Evolutionary conservation across 2,888 invertebrate genomes (phyloP).

Genomic region (Phyto melanocephala): DNA sequence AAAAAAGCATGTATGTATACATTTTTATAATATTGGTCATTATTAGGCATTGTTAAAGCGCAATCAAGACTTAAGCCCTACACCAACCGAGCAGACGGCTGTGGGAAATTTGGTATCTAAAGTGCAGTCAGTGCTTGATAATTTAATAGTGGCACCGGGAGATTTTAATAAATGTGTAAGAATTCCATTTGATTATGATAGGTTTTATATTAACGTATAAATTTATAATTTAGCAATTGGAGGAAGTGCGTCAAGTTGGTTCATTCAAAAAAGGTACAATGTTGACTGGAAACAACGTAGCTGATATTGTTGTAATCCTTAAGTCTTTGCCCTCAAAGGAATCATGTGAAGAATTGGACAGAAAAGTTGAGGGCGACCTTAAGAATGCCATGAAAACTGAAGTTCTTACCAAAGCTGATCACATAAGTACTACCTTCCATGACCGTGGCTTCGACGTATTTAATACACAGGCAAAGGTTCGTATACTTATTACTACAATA

Average conservation of each 20-base stretch:
- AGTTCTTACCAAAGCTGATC: conserved; percentile 82
- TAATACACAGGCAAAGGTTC: conserved; percentile 90
- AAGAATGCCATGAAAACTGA: conserved; percentile 85
- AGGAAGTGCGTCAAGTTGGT: conserved; percentile 97
- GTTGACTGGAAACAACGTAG: conserved; percentile 96
- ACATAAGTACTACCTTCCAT: conserved; percentile 79
- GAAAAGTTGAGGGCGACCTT: conserved; percentile 92
- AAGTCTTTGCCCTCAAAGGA: conserved; percentile 98
- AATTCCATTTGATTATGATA: conserved; percentile 68
- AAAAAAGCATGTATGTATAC: conserved; percentile 52
- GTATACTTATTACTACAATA: conserved; percentile 95
- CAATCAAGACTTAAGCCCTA: conserved; percentile 94
- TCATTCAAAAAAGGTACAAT: conserved; percentile 99
- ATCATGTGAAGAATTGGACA: conserved; percentile 94
- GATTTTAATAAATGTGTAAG: conserved; percentile 97
- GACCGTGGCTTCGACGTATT: conserved; percentile 94
- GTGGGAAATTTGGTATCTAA: conserved; percentile 96
- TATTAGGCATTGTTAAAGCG: conserved; percentile 93
- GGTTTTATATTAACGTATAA: not conserved
- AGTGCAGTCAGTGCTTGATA: conserved; percentile 96
- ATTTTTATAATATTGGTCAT: no score
- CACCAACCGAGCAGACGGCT: conserved; percentile 93
- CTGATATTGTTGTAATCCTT: conserved; percentile 97
- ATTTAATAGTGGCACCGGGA: conserved; percentile 95
- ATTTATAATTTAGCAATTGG: conserved; percentile 84